Evolutionary conservation across 2,888 invertebrate species (phyloP), one percentile per base, ranked within the genome.

Genomic region (Meloe dianella): DNA sequence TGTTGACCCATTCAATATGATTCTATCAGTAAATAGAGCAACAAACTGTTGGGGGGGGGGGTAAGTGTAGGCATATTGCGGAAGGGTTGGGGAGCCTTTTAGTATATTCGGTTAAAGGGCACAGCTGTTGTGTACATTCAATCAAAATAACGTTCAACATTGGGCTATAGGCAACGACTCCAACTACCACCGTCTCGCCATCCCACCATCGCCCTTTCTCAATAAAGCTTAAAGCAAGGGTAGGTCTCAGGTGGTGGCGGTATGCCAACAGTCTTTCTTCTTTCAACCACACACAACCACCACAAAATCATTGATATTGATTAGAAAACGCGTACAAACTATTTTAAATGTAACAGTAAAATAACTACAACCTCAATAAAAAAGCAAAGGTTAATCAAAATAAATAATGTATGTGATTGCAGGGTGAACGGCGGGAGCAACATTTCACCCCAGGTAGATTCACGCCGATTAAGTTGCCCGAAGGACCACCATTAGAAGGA

Each of bases 381-480:
- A 41, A 41, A 17, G 7, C n/a, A 14, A 41, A 9, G 47, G 47
- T 47, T 24, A 10, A 41, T 51, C 27, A 57, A 67, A 64, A 64
- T 67, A 67, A 67, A 64, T 57, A 61, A 60, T 61, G 51, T 61
- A 64, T 66, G 57, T 64, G 67, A 47, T 77, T 79, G 3, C 81
- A 89, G 89, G 87, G 87, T 69, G 89, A 89, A 75, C 86, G 90
- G 70, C 86, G 90, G 66, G 92, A 92, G 78, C 89, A 90, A 75
- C 86, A 88, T 65, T 88, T 91, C 60, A 86, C 88, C 2, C 89
- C 90, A 9, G 92, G 92, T 29, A 87, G 90, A 64, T 91, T 92
- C 82, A 92, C 92, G 29, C 89, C 91, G 56, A 88, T 92, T 80
- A 90, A 90, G 82, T 86, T 92, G 73, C 91, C 91, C 32, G 90